Evolutionary conservation across 2,113 vertebrate species (phyloP).

Genomic region (Chloropsis hardwickii): DNA sequence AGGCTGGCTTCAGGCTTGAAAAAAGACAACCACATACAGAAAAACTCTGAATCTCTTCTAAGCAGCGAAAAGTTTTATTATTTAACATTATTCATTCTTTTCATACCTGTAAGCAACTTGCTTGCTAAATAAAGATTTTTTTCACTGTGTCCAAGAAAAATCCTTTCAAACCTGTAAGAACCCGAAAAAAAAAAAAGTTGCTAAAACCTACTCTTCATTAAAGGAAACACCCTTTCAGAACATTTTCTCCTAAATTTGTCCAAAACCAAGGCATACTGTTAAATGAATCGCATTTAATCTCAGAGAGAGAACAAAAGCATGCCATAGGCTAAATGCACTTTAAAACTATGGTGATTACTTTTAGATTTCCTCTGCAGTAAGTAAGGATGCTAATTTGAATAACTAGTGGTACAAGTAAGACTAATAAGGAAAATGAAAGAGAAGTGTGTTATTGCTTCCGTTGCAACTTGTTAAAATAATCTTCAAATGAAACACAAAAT

Average conservation of each 20-base stretch:
- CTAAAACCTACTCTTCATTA: neutral
- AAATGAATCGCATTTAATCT: neutral
- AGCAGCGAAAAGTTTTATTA: neutral
- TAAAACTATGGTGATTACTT: neutral
- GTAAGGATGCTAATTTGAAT: neutral
- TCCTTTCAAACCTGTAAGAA: neutral
- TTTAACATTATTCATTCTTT: neutral
- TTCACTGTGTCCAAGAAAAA: neutral
- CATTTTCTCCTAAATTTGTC: neutral
- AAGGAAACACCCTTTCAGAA: neutral
- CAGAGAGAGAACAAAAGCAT: neutral
- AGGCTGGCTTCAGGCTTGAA: accelerated
- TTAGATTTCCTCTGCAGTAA: neutral
- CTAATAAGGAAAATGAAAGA: neutral
- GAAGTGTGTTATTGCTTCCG: neutral
- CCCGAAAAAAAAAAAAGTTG: neutral
- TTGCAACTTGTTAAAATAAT: neutral
- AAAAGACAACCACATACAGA: neutral
- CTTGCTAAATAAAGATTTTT: neutral
- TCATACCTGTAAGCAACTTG: neutral
- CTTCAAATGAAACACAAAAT: neutral
- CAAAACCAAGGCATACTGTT: neutral
- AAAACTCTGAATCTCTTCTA: neutral
- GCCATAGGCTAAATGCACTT: neutral
- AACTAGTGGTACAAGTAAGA: neutral